phyloP scores from a whole-genome alignment of 2,888 invertebrate genomes.

The Sarcophaga subvicina region DNA sequence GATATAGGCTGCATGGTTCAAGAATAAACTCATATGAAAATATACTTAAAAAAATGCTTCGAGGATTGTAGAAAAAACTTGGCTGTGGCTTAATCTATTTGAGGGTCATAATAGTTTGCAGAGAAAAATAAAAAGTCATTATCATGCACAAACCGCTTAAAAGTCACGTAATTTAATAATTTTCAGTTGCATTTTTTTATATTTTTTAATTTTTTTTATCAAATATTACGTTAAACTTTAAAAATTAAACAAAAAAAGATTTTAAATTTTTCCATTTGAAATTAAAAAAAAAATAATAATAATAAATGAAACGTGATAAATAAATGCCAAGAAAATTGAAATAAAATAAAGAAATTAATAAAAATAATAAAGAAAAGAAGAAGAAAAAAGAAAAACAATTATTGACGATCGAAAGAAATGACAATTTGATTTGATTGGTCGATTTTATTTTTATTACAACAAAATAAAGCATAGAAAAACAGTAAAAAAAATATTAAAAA shows the following conservation, averaged over 20 bases:
- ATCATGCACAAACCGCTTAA: constrained; percentile 4
- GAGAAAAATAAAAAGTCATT: constrained; percentile 9
- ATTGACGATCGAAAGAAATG: constrained; percentile 34
- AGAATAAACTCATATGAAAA: too few species aligned
- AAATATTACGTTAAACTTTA: background rate
- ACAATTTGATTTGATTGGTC: constrained; percentile 51
- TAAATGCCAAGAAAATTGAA: background rate
- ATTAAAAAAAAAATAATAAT: background rate
- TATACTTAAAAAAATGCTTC: too few species aligned
- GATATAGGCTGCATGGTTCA: too few species aligned
- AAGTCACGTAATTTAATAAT: constrained; percentile 32
- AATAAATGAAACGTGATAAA: constrained; percentile 24
- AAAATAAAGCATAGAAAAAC: background rate
- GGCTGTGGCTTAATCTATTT: too few species aligned
- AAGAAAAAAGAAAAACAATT: constrained; percentile 16
- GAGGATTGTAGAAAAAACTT: too few species aligned
- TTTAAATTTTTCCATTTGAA: background rate
- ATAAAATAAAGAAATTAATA: too few species aligned
- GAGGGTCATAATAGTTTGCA: too few species aligned
- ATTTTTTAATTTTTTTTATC: background rate
- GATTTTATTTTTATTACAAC: constrained; percentile 30
- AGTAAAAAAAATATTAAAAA: background rate
- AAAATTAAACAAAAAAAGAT: constrained; percentile 1
- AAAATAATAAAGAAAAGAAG: too few species aligned
- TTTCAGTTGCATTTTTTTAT: background rate